Percentiles rank a stretch among this genome's conserved stretches.
Evolutionary conservation across 30 jellyfish, hydroid and myxozoan genomes (phyloP).

Genomic region (Phacellophora camtschatica): DNA sequence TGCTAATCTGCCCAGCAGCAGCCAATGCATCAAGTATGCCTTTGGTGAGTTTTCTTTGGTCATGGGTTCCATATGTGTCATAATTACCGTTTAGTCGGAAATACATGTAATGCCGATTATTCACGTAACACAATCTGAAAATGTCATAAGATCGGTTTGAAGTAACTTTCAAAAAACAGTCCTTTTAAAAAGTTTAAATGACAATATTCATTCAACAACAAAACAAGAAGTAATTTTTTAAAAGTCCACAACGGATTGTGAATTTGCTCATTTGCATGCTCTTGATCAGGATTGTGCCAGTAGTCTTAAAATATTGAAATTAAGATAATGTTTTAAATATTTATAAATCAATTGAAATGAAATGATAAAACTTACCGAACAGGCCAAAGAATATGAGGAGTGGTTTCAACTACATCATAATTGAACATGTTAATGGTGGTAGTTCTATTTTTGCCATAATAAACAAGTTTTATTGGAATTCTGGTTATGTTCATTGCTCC

Average conservation of each 20-base stretch:
- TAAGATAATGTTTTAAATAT: no score
- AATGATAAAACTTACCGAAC: constrained; percentile 61
- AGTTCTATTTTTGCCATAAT: background rate
- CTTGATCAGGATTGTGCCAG: no score
- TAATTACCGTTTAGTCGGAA: constrained; percentile 2
- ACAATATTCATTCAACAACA: no score
- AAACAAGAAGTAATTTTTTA: no score
- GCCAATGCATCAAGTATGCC: constrained; percentile 16
- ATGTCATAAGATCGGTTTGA: no score
- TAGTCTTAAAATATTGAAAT: no score
- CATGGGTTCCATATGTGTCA: background rate
- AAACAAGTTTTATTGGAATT: background rate
- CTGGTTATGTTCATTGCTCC: background rate
- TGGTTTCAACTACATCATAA: constrained; percentile 48
- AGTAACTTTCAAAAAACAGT: no score
- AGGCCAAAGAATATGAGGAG: constrained; percentile 65
- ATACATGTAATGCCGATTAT: constrained; percentile 44
- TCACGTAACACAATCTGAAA: constrained; percentile 24
- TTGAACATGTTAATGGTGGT: constrained; percentile 20
- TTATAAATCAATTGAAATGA: no score
- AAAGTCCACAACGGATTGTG: no score
- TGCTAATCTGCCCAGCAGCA: constrained; percentile 6
- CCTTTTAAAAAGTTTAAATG: no score
- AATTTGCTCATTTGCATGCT: no score
- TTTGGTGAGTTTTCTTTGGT: background rate